Base-by-base conservation (phyloP, 2,888 invertebrate genomes). In the Netelia virgata region DNA sequence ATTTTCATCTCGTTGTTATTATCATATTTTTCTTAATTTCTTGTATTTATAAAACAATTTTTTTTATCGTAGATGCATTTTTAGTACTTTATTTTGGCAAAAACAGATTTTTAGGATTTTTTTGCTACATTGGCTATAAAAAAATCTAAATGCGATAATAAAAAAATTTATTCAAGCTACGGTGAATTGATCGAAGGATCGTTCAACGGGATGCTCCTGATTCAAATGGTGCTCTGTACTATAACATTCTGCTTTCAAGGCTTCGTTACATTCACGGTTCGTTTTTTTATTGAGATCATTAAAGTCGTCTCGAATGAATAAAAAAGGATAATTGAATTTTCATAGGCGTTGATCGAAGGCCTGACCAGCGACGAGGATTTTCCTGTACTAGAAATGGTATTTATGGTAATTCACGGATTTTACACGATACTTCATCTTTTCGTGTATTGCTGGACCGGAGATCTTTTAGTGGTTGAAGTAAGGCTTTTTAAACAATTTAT, bases 361-460 rank as follows among this genome's bases (percentile, higher is more conserved):
- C n/a, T 69, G 69, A 28, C 69, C 50, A 28, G 50, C 3, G 28
- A 28, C 9, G 23, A 16, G 23, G 69, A 69, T 28, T 69, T 69
- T 69, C 69, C 69, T 18, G 43, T 69, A 28, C 53, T 69, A 3
- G 11, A 69, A 10, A 53, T 69, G n/a, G 18, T 69, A 8, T 69
- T 69, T n/a, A 14, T 53, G 20, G 16, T 69, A 23, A 28, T 53
- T 69, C 53, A 69, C 23, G 23, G 69, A 11, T 57, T 57, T 57
- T 57, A 57, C 16, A 69, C 50, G 9, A 53, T 69, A n/a, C 50
- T 50, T 53, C 63, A 77, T 55, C 57, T 86, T 28, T 86, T 85
- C 10, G 53, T 83, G 1, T 86, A 85, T 59, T 87, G 87, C 61
- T 86, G 72, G 69, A 50, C 84, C 10, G 86, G 84, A n/a, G 87